Evolutionary conservation across 2,797 vertebrate genomes (phyloP), one percentile per base, ranked within the genome.

Genomic region (Tenualosa ilisha): DNA sequence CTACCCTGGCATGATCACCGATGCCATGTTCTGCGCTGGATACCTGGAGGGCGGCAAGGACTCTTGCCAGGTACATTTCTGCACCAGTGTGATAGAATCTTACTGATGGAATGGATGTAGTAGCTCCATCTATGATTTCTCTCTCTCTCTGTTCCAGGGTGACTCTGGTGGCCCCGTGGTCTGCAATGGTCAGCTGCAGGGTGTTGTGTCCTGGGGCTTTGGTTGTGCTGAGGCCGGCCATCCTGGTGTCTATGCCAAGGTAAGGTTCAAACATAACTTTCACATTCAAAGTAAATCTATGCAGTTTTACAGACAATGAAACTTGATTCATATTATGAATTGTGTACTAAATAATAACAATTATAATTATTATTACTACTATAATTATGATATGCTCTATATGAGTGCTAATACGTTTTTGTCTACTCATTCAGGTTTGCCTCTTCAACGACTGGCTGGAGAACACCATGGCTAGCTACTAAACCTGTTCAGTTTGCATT

Each of bases 111-210:
- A 31, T 31, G 31, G 31, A 31, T 31, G 31, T 1, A 31, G 31
- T 31, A 31, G 31, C 31, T 31, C 31, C 31, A 31, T 15, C 65
- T 4, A 3, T 26, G 65, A 12, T 12, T 13, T 75, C 37, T 20
- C 24, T 83, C 13, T 79, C 43, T 75, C 46, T 81, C 37, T 81
- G 3, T 49, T 51, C 12, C 86, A 93, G 94, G 92, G 90, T 63
- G 93, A 94, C 88, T 94, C 93, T 53, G 94, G 94, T 3, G 93
- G 93, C 56, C 93, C 93, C 0, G 91, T 93, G 81, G 92, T 89
- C 11, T 94, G 93, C 68, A 88, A 89, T 0, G 90, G 93, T 13
- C 1, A 88, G 13, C 93, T 95, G 17, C 94, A 94, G 83, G 93
- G 93, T n/a, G 43, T 94, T 0, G 89, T 94, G 81, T 94, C 93